phyloP scores from a whole-genome alignment of 2,113 vertebrate species.

The Piaya cayana region DNA sequence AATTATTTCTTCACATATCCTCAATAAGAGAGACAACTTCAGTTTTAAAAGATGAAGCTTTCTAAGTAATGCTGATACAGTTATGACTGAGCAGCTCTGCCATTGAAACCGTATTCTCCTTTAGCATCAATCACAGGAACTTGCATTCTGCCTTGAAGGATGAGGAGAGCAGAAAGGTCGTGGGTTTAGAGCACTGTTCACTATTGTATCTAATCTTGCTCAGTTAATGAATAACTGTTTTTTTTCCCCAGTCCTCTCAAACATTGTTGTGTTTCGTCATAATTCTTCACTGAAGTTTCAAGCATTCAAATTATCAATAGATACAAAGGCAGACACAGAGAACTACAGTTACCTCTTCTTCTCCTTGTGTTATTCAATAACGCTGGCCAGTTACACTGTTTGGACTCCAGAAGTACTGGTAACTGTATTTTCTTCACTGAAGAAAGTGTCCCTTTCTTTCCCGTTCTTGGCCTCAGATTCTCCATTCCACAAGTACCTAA shows the following conservation, averaged over 20 bases:
- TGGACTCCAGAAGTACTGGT: neutral
- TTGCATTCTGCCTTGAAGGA: neutral
- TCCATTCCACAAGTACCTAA: neutral
- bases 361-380: fast-evolving
- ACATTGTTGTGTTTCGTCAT: neutral
- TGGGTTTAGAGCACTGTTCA: neutral
- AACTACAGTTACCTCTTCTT: neutral
- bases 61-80: neutral
- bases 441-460: neutral
- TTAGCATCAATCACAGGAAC: neutral
- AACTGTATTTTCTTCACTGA: neutral
- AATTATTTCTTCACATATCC: neutral
- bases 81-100: fast-evolving
- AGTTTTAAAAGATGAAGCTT: neutral
- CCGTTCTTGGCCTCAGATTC: neutral
- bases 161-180: neutral
- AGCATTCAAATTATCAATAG: neutral
- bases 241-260: neutral
- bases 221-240: neutral
- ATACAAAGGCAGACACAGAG: neutral
- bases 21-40: neutral
- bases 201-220: neutral
- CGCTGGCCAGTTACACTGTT: neutral
- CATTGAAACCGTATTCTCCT: neutral
- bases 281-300: neutral